phyloP scores from a whole-genome alignment of 2,113 vertebrate genomes.

The Chaetodon auriga region DNA sequence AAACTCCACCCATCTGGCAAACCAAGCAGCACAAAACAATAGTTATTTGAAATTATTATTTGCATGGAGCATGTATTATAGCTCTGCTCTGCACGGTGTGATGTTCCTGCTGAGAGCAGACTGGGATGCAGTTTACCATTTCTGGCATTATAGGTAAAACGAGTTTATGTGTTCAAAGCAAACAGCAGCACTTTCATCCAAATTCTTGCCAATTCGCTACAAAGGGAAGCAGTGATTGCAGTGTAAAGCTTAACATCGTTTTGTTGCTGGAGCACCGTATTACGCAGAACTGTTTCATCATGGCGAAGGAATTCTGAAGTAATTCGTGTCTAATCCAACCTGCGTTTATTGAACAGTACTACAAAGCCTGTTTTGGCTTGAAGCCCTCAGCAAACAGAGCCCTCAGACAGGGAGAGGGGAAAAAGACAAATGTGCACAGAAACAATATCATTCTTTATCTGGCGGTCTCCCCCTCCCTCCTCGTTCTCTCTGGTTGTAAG shows the following conservation, averaged over 20 bases:
- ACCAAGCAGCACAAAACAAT: background rate
- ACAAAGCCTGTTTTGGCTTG: constrained; percentile 32
- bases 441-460: constrained; percentile 28
- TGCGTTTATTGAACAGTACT: constrained; percentile 33
- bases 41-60: background rate
- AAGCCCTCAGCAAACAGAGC: constrained; percentile 24
- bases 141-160: background rate
- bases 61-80: background rate
- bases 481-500: background rate
- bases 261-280: background rate
- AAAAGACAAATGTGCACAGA: constrained; percentile 36
- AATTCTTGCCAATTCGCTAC: background rate
- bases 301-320: constrained; percentile 29
- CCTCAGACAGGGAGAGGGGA: background rate
- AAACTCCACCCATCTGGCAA: background rate
- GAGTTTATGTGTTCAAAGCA: no score
- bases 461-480: background rate
- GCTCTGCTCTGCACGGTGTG: background rate
- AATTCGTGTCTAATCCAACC: constrained; percentile 20
- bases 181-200: background rate
- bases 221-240: background rate
- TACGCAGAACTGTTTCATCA: background rate
- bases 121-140: background rate
- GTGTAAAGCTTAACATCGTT: background rate
- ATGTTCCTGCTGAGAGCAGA: background rate